A percentile compares a stretch with the other conserved stretches of the same genome.
These are phyloP conservation scores for Hemistola chrysoprasaria DNA, from an alignment of 2,888 invertebrate species.

Conservation along the genomic window DNA sequence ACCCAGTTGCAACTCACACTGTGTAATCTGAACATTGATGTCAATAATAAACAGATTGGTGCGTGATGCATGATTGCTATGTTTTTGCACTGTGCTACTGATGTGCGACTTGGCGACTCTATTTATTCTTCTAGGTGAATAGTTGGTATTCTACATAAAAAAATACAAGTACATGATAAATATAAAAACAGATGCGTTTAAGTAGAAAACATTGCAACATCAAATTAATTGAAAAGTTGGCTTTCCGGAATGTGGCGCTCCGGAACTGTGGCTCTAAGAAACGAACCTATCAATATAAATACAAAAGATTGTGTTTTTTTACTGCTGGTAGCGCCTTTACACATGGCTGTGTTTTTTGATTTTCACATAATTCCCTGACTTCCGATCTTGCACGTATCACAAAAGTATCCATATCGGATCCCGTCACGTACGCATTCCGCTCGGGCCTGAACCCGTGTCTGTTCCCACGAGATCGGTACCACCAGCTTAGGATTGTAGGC, in stretches of 20 bases:
- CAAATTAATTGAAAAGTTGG: no score
- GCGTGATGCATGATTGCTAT: slow-evolving; percentile 13
- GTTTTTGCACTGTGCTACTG: slow-evolving; percentile 13
- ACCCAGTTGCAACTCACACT: slow-evolving; percentile 8
- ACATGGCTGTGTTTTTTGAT: slow-evolving; percentile 5
- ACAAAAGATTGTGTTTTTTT: no score
- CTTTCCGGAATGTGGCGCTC: no score
- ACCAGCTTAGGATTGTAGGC: slow-evolving; percentile 1
- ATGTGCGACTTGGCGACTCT: slow-evolving; percentile 17
- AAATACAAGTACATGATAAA: neutral
- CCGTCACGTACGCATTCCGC: slow-evolving; percentile 37
- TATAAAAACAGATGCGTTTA: no score
- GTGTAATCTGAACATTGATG: slow-evolving; percentile 18
- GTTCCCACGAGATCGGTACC: slow-evolving; percentile 31
- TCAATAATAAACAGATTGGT: slow-evolving; percentile 23
- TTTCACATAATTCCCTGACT: slow-evolving; percentile 8
- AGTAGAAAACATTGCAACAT: no score
- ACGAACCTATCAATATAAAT: no score
- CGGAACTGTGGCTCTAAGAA: no score
- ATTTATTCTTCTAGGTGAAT: slow-evolving; percentile 10
- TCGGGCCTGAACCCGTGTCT: slow-evolving; percentile 8
- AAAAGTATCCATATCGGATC: slow-evolving; percentile 20
- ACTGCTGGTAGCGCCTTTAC: no score
- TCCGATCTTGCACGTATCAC: neutral
- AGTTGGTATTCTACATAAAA: neutral